Base-by-base conservation (phyloP, 2,888 invertebrate species). In the Rhimphoctona megacephalus region DNA sequence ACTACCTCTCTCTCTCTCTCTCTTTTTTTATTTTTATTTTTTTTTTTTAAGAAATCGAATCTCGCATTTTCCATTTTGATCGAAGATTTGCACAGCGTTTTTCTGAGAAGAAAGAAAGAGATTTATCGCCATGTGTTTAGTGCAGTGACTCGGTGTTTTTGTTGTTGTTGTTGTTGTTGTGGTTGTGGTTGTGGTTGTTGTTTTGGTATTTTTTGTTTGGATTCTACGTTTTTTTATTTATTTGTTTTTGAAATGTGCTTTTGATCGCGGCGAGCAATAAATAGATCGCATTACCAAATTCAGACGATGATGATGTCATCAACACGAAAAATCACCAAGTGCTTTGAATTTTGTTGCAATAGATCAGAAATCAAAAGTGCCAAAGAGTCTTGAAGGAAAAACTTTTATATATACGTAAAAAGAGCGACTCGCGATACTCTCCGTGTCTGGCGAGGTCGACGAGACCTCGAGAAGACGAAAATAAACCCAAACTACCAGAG, bases 381-480 rank as follows among this genome's bases (percentile, higher is more conserved):
- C 57, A 70, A 77, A 46, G 43, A 74, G 69, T n/a, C 52, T 36
- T n/a, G 72, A 54, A 54, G 52, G 52, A 73, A 67, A 61, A 36
- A 72, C 67, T 17, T n/a, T 39, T n/a, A 80, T 54, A 57, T 57
- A 57, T 70, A 73, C 43, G 30, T 54, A 17, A 70, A 73, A 49
- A 83, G 54, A 64, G 70, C 77, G 81, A 49, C 69, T 69, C 79
- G 72, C 54, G 77, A 81, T 73, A 79, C 73, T 84, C 74, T 54
- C 74, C 66, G 80, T 57, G 61, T 72, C 25, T 61, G 66, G 74
- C 87, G 89, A 89, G 89, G 89, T 89, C 89, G 85, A 83, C 83
- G 87, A 88, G 89, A 87, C 89, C 89, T 89, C 89, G 89, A 85
- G 82, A 64, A 85, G 84, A 85, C 88, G 74, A 89, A 85, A 89